Evolutionary conservation across 2,113 vertebrate species (phyloP).

Genomic region (Bubo bubo): DNA sequence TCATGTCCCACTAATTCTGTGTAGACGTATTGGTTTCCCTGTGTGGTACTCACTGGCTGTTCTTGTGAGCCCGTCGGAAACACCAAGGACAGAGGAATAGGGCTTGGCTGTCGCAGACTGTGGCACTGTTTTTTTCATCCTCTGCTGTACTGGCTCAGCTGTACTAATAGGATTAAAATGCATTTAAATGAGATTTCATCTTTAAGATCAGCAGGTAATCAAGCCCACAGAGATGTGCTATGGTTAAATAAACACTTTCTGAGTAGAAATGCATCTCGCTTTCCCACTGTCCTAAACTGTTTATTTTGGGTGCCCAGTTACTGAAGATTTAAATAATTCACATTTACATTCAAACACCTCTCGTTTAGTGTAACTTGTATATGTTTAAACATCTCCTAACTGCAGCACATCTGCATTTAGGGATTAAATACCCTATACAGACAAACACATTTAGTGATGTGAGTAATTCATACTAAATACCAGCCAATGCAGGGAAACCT

Average conservation of each 20-base stretch:
- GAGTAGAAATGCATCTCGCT: background rate
- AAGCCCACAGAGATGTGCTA: background rate
- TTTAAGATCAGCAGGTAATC: background rate
- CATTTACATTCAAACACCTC: background rate
- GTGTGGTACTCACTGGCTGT: rapidly evolving
- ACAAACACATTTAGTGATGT: background rate
- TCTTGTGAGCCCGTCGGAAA: rapidly evolving
- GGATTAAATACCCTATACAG: background rate
- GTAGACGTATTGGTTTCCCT: rapidly evolving
- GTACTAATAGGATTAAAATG: background rate
- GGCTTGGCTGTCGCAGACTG: background rate
- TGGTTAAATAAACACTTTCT: background rate
- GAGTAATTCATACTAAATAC: background rate
- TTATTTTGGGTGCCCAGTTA: background rate
- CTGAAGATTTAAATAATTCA: background rate
- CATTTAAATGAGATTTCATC: background rate
- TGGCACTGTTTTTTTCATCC: background rate
- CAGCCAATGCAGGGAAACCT: background rate
- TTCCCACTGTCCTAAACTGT: background rate
- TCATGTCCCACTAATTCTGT: background rate
- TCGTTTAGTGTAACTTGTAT: background rate
- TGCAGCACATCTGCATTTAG: background rate
- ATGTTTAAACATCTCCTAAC: background rate
- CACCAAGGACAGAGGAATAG: background rate
- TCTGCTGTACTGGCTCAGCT: background rate